Evolutionary conservation across 2,113 vertebrate species (phyloP), one percentile per base, ranked within the genome.

Genomic region (Campylorhamphus procurvoides): DNA sequence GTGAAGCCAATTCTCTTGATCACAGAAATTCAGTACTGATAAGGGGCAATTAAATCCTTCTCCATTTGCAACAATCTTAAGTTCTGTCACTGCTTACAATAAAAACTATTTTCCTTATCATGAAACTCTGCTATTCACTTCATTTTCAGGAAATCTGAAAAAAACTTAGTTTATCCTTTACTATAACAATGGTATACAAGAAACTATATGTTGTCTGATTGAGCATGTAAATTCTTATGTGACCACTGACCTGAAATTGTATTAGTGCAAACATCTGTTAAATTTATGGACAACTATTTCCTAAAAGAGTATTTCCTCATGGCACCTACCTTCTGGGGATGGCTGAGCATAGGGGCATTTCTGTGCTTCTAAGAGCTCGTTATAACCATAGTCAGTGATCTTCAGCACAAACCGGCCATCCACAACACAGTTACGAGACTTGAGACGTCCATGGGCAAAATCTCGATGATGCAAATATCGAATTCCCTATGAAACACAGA

Each of bases 371-470:
- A 99, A 94, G 31, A 99, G 97, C 73, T 99, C 98, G 1, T 98
- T 98, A 81, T 98, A 99, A 20, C 98, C 98, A 27, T 99, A 99
- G 96, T 99, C 98, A 9, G 98, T 99, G 89, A 99, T 98, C 98
- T 99, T 99, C 74, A 99, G 96, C 69, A 99, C 99, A 94, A 99
- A 99, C 50, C 98, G 97, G 1, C 99, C 99, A 5, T 99, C 99
- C 67, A 99, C 99, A 72, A 99, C 98, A 93, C 98, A 99, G 96
- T 99, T 99, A 23, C 98, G 97, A 60, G 99, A 99, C 93, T 99
- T 99, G 66, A 99, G 97, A 71, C 98, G 98, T 44, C 99, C 99
- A 5, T 99, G 99, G 75, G 98, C 95, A 93, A 99, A 98, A 10
- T 98, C 98, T 93, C 97, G 97, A 73, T 98, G 98, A 89, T 99